phyloP scores from a whole-genome alignment of 2,797 vertebrate species.

The Fundulus diaphanus region DNA sequence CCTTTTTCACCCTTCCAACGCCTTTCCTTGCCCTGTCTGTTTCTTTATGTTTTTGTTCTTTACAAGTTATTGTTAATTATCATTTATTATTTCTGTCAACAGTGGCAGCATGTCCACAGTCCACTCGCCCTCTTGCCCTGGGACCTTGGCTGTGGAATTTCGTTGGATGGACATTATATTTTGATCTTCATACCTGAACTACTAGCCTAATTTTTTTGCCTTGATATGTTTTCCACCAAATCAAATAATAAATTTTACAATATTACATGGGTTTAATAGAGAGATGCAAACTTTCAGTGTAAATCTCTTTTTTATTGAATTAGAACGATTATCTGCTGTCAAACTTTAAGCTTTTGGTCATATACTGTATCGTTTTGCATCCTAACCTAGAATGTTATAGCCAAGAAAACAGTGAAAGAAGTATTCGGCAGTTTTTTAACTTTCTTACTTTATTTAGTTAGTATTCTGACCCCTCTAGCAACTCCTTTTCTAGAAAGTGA shows the following conservation, averaged over 20 bases:
- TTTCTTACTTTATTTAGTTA: neutral
- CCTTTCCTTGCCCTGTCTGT: constrained; percentile 53
- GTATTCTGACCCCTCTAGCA: neutral
- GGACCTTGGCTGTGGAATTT: neutral
- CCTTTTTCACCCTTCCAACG: constrained; percentile 31
- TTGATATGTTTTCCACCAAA: too few species aligned
- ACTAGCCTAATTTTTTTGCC: too few species aligned
- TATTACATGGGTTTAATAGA: too few species aligned
- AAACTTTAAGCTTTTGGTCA: too few species aligned
- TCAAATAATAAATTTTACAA: too few species aligned
- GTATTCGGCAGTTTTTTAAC: neutral
- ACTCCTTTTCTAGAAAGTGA: neutral
- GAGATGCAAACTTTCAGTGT: too few species aligned
- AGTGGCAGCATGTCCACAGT: neutral
- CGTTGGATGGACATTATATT: neutral
- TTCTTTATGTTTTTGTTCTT: constrained; percentile 27
- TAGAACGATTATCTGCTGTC: too few species aligned
- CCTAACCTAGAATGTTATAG: too few species aligned
- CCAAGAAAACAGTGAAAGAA: neutral
- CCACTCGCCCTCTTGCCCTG: neutral
- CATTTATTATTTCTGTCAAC: neutral
- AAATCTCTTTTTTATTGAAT: too few species aligned
- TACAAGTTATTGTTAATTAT: neutral
- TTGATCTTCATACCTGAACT: too few species aligned
- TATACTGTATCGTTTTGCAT: too few species aligned